These are phyloP conservation scores for Lomographa bimaculata DNA, from an alignment of 2,888 invertebrate genomes.

Conservation along the genomic window DNA sequence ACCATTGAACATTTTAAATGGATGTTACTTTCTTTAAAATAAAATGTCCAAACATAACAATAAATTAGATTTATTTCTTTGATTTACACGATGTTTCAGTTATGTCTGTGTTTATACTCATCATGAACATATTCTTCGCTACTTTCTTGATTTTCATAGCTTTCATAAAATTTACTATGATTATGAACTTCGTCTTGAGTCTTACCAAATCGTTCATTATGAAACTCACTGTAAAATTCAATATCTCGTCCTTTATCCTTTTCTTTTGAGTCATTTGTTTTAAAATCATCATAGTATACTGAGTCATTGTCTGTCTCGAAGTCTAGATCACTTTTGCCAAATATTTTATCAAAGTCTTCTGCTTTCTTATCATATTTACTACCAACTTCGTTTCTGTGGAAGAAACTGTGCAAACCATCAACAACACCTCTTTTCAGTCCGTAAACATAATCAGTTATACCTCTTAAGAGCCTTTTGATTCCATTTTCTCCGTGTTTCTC, in stretches of 20 bases:
- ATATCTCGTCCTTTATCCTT: constrained; percentile 4
- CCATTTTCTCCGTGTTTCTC: constrained; percentile 14
- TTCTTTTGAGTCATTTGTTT: too few relatives aligned
- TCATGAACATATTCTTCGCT: constrained; percentile 9
- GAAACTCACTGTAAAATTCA: too few relatives aligned
- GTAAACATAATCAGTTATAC: constrained; percentile 45
- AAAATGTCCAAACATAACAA: too few relatives aligned
- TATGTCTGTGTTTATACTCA: constrained; percentile 7
- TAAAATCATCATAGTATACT: too few relatives aligned
- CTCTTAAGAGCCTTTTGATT: constrained; percentile 34
- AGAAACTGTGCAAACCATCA: constrained; percentile 44
- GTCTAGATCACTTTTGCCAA: constrained; percentile 6
- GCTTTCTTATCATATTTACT: constrained; percentile 5
- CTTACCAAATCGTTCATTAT: too few relatives aligned
- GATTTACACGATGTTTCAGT: too few relatives aligned
- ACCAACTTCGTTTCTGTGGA: constrained; percentile 40
- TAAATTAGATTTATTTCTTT: too few relatives aligned
- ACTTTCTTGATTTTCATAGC: constrained; percentile 5
- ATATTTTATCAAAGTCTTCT: not conserved
- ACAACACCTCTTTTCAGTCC: constrained; percentile 45
- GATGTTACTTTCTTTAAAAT: too few relatives aligned
- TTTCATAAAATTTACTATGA: constrained; percentile 5
- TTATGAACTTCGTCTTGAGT: too few relatives aligned
- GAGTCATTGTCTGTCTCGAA: too few relatives aligned
- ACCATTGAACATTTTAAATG: too few relatives aligned